Evolutionary conservation across 2,797 vertebrate species (phyloP).

Genomic region (Gambusia yucatana): DNA sequence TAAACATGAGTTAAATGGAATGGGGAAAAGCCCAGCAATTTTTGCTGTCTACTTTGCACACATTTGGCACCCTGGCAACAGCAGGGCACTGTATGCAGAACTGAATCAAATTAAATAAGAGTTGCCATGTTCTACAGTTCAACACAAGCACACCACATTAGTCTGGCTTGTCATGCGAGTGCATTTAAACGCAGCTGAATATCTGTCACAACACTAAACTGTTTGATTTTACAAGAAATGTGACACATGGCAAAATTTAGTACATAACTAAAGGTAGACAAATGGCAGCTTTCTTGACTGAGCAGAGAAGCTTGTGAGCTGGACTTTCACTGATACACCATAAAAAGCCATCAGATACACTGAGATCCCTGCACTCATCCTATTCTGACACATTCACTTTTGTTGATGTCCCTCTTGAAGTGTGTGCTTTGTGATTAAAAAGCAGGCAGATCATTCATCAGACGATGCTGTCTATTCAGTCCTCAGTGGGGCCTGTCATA

Average conservation of each 20-base stretch:
- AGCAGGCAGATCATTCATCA: constrained; percentile 67
- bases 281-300: background rate
- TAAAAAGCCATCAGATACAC: constrained; percentile 33
- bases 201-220: background rate
- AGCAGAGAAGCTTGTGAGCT: constrained; percentile 1
- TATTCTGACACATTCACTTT: constrained; percentile 19
- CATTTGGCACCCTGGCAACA: background rate
- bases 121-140: background rate
- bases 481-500: constrained; percentile 68
- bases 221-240: background rate
- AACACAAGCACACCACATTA: background rate
- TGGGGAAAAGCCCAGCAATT: background rate
- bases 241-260: background rate
- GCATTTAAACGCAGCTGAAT: background rate
- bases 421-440: constrained; percentile 67
- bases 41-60: background rate
- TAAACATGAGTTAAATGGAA: background rate
- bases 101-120: background rate
- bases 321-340: constrained; percentile 17
- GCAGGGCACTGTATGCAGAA: background rate
- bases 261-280: background rate
- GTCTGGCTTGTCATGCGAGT: background rate
- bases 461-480: constrained; percentile 66
- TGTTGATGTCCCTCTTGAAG: constrained; percentile 55
- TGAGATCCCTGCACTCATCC: constrained; percentile 36